phyloP scores from a whole-genome alignment of 1,140 invertebrate species.

The Brachionus sp. region DNA sequence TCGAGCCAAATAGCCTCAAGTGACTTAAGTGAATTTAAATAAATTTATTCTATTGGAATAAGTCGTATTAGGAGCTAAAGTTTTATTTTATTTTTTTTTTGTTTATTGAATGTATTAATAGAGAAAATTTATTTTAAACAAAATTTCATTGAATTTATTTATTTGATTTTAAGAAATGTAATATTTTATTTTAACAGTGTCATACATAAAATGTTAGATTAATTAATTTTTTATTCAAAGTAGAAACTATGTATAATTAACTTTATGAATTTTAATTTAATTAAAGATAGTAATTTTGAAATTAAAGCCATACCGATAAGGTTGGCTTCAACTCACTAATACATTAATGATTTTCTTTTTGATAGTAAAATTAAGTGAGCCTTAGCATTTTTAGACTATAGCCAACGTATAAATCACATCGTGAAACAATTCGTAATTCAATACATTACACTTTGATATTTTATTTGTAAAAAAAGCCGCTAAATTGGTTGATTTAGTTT shows the following conservation, averaged over 20 bases:
- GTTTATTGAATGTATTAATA: background rate
- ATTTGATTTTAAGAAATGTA: no score
- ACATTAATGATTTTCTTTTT: background rate
- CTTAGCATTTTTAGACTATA: background rate
- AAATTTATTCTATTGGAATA: background rate
- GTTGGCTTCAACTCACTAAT: background rate
- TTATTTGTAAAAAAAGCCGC: background rate
- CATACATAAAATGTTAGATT: no score
- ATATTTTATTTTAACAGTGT: no score
- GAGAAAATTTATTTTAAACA: background rate
- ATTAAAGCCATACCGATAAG: background rate
- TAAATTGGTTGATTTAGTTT: background rate
- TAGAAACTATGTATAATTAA: background rate
- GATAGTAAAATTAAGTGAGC: background rate
- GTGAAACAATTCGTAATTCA: background rate
- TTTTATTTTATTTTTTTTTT: background rate
- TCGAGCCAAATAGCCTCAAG: background rate
- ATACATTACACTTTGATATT: conserved; percentile 14
- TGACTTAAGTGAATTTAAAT: background rate
- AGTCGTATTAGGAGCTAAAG: background rate
- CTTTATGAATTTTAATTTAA: background rate
- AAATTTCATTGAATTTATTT: no score
- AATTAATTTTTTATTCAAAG: background rate
- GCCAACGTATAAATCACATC: background rate
- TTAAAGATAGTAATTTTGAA: background rate